A percentile compares a stretch with the other conserved stretches of the same genome.
phyloP scores from a whole-genome alignment of 2,888 invertebrate genomes.

The Acanthoscelides obtectus region DNA sequence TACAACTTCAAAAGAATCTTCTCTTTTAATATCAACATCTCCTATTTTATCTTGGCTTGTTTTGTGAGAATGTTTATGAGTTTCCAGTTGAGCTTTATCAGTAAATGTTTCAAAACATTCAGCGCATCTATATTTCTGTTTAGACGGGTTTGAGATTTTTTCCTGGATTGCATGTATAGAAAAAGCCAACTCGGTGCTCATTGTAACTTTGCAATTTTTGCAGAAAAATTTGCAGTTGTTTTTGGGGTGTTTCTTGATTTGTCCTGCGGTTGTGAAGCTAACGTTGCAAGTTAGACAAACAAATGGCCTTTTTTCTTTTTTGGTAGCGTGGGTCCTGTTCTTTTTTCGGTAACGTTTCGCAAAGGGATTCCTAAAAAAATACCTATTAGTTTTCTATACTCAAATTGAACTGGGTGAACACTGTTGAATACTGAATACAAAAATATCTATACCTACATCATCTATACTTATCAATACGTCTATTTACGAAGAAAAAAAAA shows the following conservation, averaged over 20 bases:
- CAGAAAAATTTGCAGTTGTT: conserved; percentile 27
- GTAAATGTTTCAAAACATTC: conserved; percentile 9
- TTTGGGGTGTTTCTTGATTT: conserved; percentile 18
- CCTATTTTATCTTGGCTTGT: not conserved
- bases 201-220: conserved; percentile 21
- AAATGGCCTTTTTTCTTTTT: not conserved
- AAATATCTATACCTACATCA: no score
- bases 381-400: not conserved
- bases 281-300: conserved; percentile 24
- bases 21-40: not conserved
- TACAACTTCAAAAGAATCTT: not conserved
- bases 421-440: no score
- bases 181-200: conserved; percentile 27
- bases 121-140: conserved; percentile 9
- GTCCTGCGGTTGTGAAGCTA: conserved; percentile 20
- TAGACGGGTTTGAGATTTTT: conserved; percentile 9
- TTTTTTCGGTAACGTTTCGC: not conserved
- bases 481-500: no score
- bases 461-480: no score
- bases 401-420: no score
- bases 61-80: conserved; percentile 13
- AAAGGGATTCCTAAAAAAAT: not conserved
- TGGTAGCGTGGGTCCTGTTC: not conserved
- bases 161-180: conserved; percentile 28
- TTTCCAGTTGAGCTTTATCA: conserved; percentile 12